phyloP scores from a whole-genome alignment of 2,888 invertebrate species.

The Drosophila atripex region DNA sequence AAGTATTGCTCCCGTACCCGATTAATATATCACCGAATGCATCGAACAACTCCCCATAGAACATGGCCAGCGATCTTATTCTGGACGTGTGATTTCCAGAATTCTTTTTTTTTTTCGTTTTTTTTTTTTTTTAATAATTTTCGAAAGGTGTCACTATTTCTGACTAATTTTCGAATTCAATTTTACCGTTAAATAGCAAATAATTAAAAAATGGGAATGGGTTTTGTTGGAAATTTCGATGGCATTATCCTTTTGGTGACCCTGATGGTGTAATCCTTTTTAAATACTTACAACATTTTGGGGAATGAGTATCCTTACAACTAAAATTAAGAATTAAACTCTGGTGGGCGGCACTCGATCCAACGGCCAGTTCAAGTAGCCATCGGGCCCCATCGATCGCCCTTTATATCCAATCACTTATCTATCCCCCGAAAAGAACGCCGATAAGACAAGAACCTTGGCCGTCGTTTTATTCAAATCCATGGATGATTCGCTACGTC shows the following conservation, averaged over 20 bases:
- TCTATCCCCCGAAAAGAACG: conserved; percentile 9
- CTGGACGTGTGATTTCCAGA: not conserved
- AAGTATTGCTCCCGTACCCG: conserved; percentile 29
- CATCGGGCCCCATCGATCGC: conserved; percentile 5
- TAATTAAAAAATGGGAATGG: too few species aligned
- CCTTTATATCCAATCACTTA: conserved; percentile 38
- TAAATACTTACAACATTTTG: conserved; percentile 61
- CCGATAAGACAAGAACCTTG: conserved; percentile 31
- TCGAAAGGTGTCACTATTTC: not conserved
- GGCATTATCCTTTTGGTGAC: not conserved
- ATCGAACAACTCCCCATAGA: conserved; percentile 32
- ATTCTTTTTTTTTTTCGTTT: not conserved
- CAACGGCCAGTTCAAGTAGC: conserved; percentile 16
- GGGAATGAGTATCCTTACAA: conserved; percentile 37
- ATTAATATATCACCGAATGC: conserved; percentile 34
- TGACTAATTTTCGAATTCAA: too few species aligned
- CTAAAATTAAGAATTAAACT: conserved; percentile 19
- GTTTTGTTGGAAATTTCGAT: not conserved
- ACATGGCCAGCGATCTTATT: conserved; percentile 8
- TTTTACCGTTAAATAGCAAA: too few species aligned
- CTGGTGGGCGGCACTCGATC: too few species aligned
- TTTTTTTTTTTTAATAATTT: not conserved
- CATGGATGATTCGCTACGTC: conserved; percentile 40
- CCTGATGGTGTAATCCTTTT: not conserved
- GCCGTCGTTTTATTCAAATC: conserved; percentile 7